Conservation (phyloP, 2,113 vertebrate species). For the Acrocephalus arundinaceus region DNA sequence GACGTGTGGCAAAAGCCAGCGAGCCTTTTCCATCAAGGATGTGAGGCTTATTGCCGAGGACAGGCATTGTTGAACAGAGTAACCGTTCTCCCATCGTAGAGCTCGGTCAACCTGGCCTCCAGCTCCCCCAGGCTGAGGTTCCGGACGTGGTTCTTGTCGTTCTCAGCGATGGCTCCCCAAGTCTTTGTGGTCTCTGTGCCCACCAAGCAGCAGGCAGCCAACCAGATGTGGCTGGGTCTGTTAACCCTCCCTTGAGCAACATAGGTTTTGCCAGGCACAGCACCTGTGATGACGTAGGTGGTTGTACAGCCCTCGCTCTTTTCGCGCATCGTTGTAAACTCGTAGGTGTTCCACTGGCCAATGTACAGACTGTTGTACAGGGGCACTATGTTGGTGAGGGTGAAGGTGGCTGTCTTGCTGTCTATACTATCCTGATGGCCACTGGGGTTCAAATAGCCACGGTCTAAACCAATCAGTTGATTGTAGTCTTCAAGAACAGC, state of each 20-base stretch:
- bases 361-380: background rate
- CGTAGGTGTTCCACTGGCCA: no score
- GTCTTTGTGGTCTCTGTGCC: fast-evolving
- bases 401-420: background rate
- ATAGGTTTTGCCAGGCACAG: background rate
- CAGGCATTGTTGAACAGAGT: background rate
- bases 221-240: background rate
- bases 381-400: background rate
- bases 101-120: fast-evolving
- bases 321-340: no score
- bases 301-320: background rate
- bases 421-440: background rate
- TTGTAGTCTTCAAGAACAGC: conserved; percentile 7
- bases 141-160: background rate
- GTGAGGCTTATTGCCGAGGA: background rate
- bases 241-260: fast-evolving
- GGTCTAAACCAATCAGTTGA: background rate
- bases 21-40: fast-evolving
- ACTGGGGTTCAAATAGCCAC: background rate
- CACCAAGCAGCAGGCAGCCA: background rate
- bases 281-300: background rate
- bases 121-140: background rate
- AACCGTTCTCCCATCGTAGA: background rate
- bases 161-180: conserved; percentile 15
- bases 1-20: background rate